A percentile compares a stretch with the other conserved stretches of the same genome.
phyloP scores from a whole-genome alignment of 2,888 invertebrate species.

The Selenia dentaria region DNA sequence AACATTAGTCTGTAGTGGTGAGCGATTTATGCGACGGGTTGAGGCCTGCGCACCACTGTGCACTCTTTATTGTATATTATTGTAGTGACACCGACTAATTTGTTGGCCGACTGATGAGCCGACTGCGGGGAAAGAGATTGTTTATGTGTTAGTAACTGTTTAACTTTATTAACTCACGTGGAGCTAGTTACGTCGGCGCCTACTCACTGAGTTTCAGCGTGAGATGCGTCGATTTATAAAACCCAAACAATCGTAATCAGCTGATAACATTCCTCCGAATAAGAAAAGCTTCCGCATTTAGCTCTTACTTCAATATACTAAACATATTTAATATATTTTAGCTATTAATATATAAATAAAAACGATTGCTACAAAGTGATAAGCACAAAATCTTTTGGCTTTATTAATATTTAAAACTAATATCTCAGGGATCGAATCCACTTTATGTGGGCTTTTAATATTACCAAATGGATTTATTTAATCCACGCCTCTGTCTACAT shows the following conservation, averaged over 20 bases:
- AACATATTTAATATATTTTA: too few relatives aligned
- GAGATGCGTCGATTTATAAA: not conserved
- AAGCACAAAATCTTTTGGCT: not conserved
- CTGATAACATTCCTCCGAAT: too few relatives aligned
- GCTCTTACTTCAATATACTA: too few relatives aligned
- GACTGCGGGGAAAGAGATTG: slow-evolving; percentile 71
- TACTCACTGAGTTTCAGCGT: too few relatives aligned
- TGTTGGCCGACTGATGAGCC: slow-evolving; percentile 81
- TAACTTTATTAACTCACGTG: slow-evolving; percentile 62
- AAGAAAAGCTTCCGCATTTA: too few relatives aligned
- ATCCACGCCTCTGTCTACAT: slow-evolving; percentile 51
- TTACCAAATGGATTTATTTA: slow-evolving; percentile 70
- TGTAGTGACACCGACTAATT: slow-evolving; percentile 83
- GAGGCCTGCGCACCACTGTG: slow-evolving; percentile 61
- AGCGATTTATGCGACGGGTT: slow-evolving; percentile 80
- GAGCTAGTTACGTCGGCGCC: slow-evolving; percentile 25
- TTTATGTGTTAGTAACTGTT: slow-evolving; percentile 63
- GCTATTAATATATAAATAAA: too few relatives aligned
- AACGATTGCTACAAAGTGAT: too few relatives aligned
- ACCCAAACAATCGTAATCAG: slow-evolving; percentile 3
- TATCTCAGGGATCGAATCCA: slow-evolving; percentile 46
- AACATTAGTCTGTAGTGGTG: slow-evolving; percentile 80
- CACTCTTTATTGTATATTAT: slow-evolving; percentile 81
- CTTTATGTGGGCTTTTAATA: slow-evolving; percentile 64
- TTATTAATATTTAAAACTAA: slow-evolving; percentile 13